Conservation (phyloP, 2,797 vertebrate genomes). For the Calcarius lapponicus region DNA sequence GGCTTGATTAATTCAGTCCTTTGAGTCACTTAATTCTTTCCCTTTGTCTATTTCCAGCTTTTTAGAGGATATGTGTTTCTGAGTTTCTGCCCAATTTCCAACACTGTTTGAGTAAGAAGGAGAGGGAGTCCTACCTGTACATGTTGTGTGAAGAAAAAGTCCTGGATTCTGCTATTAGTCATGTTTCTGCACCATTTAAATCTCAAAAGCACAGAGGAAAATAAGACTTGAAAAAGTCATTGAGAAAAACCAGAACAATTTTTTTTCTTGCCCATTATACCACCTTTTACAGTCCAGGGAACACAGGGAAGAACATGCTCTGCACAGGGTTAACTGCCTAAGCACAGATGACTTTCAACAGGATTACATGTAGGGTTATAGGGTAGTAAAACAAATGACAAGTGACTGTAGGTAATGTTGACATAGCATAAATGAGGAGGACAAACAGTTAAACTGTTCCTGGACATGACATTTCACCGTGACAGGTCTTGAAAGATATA, state of each 20-base stretch:
- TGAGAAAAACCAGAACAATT: neutral
- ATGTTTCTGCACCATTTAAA: neutral
- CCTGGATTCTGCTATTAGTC: neutral
- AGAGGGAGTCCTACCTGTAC: neutral
- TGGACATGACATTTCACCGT: neutral
- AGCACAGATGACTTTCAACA: neutral
- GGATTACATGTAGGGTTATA: neutral
- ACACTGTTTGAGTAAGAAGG: neutral
- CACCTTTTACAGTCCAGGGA: neutral
- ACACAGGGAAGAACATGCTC: neutral
- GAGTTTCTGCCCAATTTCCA: neutral
- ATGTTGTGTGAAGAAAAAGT: neutral
- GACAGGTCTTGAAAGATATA: neutral
- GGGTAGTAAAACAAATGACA: neutral
- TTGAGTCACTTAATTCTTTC: neutral
- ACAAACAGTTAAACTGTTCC: neutral
- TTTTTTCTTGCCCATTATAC: neutral
- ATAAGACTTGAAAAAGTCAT: neutral
- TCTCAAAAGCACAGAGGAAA: neutral
- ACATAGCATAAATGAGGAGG: neutral
- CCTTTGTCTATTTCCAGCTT: neutral
- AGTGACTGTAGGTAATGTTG: neutral
- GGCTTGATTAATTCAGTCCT: neutral
- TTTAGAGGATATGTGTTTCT: neutral
- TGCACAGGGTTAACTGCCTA: neutral